phyloP scores from a whole-genome alignment of 2,888 invertebrate genomes.

The Drymonia ruficornis region DNA sequence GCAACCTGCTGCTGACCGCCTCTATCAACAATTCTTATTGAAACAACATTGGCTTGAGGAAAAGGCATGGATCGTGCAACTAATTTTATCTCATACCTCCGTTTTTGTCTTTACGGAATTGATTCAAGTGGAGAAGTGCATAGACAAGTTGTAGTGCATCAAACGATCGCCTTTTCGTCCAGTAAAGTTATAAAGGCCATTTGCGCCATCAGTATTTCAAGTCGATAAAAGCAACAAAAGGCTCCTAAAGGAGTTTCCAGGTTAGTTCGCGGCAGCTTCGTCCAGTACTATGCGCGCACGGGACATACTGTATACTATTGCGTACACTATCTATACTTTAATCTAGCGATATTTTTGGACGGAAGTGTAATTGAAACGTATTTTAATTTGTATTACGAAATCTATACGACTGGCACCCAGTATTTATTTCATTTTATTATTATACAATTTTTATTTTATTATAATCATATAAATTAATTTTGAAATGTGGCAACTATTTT shows the following conservation, averaged over 20 bases:
- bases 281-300: background rate
- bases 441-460: constrained; percentile 21
- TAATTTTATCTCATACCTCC: too few species aligned
- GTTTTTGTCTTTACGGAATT: too few species aligned
- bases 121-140: too few species aligned
- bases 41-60: too few species aligned
- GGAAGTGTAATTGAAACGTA: constrained; percentile 64
- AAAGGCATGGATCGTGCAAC: too few species aligned
- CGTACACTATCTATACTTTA: constrained; percentile 50
- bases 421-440: constrained; percentile 56
- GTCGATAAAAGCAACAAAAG: too few species aligned
- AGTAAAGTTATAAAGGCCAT: too few species aligned
- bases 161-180: too few species aligned
- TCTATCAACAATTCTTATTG: too few species aligned
- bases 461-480: constrained; percentile 29
- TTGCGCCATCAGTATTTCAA: too few species aligned
- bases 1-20: background rate
- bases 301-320: constrained; percentile 67
- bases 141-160: too few species aligned
- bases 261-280: background rate
- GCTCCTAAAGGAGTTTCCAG: too few species aligned
- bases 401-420: constrained; percentile 68
- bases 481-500: constrained; percentile 51
- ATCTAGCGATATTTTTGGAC: constrained; percentile 72
- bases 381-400: constrained; percentile 64